These are phyloP conservation scores for Spea hammondii DNA, from an alignment of 2,797 vertebrate species.

Conservation along the genomic window DNA sequence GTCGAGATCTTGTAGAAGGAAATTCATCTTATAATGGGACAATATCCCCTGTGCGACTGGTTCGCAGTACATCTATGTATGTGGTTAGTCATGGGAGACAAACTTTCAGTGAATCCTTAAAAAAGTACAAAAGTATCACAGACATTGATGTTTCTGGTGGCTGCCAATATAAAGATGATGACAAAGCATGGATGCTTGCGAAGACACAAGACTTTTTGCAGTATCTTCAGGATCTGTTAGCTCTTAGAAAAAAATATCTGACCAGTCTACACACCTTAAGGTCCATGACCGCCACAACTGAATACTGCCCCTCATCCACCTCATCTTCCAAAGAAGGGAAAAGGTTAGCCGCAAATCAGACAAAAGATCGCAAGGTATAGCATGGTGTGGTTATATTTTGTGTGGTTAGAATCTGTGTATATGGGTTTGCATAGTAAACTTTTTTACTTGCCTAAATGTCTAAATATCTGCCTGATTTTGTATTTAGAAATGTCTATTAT, in stretches of 20 bases:
- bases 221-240: constrained; percentile 89
- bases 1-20: constrained; percentile 62
- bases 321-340: constrained; percentile 67
- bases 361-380: constrained; percentile 70
- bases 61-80: constrained; percentile 93
- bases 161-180: constrained; percentile 81
- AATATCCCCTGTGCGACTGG: constrained; percentile 77
- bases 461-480: too few species aligned
- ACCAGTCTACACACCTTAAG: constrained; percentile 79
- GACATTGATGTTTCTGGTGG: constrained; percentile 77
- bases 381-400: too few species aligned
- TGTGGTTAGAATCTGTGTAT: too few species aligned
- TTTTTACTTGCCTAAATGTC: too few species aligned
- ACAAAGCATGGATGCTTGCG: constrained; percentile 84
- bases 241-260: constrained; percentile 85
- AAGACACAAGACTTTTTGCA: constrained; percentile 90
- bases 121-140: constrained; percentile 82
- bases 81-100: constrained; percentile 75
- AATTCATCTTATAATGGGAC: constrained; percentile 67
- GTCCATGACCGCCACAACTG: constrained; percentile 55
- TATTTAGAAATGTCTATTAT: too few species aligned
- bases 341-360: constrained; percentile 62
- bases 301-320: constrained; percentile 58
- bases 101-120: constrained; percentile 70
- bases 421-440: too few species aligned